A percentile compares a stretch with the other conserved stretches of the same genome.
phyloP scores from a whole-genome alignment of 37 sponge, comb jelly and placozoan genomes.

The Eunapius fragilis region DNA sequence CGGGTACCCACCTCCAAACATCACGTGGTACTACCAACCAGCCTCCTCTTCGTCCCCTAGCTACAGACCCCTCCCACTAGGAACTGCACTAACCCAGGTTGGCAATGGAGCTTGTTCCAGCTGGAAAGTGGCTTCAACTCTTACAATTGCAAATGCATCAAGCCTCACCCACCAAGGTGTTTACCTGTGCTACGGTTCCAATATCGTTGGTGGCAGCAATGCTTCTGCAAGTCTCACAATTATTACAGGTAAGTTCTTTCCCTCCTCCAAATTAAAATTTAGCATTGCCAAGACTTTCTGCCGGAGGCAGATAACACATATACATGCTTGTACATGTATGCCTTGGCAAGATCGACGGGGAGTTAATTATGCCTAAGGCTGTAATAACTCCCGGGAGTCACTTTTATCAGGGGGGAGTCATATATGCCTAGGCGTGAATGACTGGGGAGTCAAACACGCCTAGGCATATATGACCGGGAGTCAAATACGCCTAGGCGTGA shows the following conservation, averaged over 20 bases:
- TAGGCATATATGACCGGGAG: too few species aligned
- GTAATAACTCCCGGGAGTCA: too few species aligned
- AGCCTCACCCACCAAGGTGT: neutral
- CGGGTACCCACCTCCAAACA: neutral
- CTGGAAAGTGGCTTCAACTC: neutral
- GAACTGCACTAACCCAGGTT: neutral
- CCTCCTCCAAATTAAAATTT: too few species aligned
- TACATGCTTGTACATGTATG: too few species aligned
- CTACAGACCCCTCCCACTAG: neutral
- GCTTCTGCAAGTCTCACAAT: neutral
- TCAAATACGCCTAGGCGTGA: too few species aligned
- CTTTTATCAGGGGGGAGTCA: too few species aligned
- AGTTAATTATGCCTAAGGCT: too few species aligned
- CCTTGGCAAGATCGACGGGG: too few species aligned
- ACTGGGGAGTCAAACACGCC: too few species aligned
- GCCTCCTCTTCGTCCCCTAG: neutral
- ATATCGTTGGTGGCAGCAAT: neutral
- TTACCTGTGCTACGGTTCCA: neutral
- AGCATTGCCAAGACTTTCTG: too few species aligned
- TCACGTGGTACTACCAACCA: neutral
- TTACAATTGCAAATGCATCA: neutral
- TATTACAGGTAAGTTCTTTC: neutral
- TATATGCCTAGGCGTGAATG: too few species aligned
- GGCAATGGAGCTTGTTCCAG: neutral
- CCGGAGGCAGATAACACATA: too few species aligned